Percentiles rank a stretch among this genome's conserved stretches.
Evolutionary conservation across 2,888 invertebrate genomes (phyloP).

Genomic region (Leptinotarsa peninsularis): DNA sequence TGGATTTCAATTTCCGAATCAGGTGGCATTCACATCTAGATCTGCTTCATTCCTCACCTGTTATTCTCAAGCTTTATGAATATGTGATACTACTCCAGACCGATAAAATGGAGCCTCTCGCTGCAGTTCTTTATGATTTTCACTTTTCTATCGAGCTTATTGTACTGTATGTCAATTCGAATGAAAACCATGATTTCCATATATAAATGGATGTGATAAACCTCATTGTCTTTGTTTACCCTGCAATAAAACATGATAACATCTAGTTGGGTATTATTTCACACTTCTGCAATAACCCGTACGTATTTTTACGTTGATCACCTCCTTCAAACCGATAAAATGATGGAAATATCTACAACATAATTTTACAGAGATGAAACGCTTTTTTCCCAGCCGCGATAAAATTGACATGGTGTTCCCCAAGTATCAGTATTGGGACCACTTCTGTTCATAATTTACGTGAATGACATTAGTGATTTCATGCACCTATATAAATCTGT

Average conservation of each 20-base stretch:
- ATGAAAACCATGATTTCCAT: slow-evolving; percentile 55
- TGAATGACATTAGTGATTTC: too few relatives aligned
- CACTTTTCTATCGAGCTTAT: slow-evolving; percentile 63
- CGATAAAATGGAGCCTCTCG: slow-evolving; percentile 46
- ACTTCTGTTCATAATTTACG: too few relatives aligned
- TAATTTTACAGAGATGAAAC: too few relatives aligned
- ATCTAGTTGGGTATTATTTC: too few relatives aligned
- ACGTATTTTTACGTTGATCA: too few relatives aligned
- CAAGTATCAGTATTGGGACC: too few relatives aligned
- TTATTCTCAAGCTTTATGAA: slow-evolving; percentile 23
- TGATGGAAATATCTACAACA: too few relatives aligned
- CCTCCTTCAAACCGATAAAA: too few relatives aligned
- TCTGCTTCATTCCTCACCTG: neutral
- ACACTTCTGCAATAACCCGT: too few relatives aligned
- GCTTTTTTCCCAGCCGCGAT: too few relatives aligned
- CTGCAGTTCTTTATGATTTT: slow-evolving; percentile 40
- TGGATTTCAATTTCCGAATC: neutral
- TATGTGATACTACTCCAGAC: slow-evolving; percentile 47
- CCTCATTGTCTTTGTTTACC: slow-evolving; percentile 54
- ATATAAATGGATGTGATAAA: slow-evolving; percentile 57
- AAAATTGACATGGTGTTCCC: too few relatives aligned
- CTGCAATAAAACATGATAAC: slow-evolving; percentile 39
- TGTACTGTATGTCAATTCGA: slow-evolving; percentile 66
- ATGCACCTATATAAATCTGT: too few relatives aligned
- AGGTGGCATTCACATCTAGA: neutral